Percentiles rank a stretch among this genome's conserved stretches.
Evolutionary conservation across 2,797 vertebrate genomes (phyloP).

Genomic region (Pelobates cultripes): DNA sequence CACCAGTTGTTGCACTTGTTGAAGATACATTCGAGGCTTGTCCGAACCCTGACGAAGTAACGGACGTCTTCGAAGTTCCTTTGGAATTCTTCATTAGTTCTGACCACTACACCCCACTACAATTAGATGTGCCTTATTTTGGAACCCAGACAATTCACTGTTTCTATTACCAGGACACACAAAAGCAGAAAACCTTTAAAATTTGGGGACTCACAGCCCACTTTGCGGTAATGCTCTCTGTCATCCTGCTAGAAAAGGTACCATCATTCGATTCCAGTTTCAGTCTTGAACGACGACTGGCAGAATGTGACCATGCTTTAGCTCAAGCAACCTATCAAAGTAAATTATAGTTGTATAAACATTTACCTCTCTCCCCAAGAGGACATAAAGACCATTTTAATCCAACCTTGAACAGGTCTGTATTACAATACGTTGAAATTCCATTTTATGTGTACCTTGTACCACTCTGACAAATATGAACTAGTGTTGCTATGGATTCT

Average conservation of each 20-base stretch:
- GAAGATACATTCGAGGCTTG: slow-evolving; percentile 78
- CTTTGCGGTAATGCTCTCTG: slow-evolving; percentile 76
- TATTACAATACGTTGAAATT: no score
- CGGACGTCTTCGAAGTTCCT: slow-evolving; percentile 82
- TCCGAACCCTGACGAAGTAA: slow-evolving; percentile 88
- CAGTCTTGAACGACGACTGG: slow-evolving; percentile 63
- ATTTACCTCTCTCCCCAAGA: not conserved
- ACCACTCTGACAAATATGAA: no score
- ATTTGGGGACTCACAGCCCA: slow-evolving; percentile 89
- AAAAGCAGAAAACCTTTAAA: slow-evolving; percentile 67
- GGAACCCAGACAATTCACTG: slow-evolving; percentile 62
- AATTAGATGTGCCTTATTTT: not conserved
- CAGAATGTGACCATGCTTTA: not conserved
- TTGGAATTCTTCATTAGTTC: slow-evolving; percentile 83
- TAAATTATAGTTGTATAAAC: slow-evolving; percentile 75
- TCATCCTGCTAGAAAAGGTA: slow-evolving; percentile 71
- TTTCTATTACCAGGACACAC: slow-evolving; percentile 76
- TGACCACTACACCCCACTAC: slow-evolving; percentile 64
- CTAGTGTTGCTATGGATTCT: no score
- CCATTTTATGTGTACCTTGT: no score
- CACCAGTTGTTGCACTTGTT: slow-evolving; percentile 88
- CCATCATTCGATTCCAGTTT: slow-evolving; percentile 80
- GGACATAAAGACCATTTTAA: no score
- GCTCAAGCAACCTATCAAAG: slow-evolving; percentile 54
- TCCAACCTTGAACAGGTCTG: no score